Evolutionary conservation across 1,140 invertebrate species (phyloP).

Genomic region (Sipha flava): DNA sequence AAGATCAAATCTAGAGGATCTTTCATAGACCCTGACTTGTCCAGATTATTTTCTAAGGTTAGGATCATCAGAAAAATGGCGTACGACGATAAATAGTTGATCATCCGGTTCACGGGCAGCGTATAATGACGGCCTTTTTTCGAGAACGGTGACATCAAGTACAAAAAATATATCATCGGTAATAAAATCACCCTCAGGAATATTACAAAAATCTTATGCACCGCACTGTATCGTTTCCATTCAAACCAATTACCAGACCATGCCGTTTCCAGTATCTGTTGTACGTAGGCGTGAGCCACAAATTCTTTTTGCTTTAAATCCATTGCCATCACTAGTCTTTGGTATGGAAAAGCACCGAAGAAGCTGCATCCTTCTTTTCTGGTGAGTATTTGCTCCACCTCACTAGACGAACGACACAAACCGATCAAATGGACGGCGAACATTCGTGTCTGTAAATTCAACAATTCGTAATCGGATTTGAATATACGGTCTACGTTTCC

Average conservation of each 20-base stretch:
- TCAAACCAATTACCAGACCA: conserved; percentile 52
- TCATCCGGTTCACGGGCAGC: conserved; percentile 51
- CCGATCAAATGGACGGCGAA: background rate
- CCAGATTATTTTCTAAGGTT: conserved; percentile 49
- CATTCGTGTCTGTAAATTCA: background rate
- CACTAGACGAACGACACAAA: conserved; percentile 42
- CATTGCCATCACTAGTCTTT: conserved; percentile 58
- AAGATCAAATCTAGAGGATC: background rate
- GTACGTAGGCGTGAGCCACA: conserved; percentile 64
- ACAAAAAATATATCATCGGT: conserved; percentile 45
- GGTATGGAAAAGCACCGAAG: conserved; percentile 46
- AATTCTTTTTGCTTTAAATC: conserved; percentile 65
- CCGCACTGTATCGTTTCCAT: conserved; percentile 46
- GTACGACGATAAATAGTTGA: conserved; percentile 53
- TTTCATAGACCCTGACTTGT: conserved; percentile 46
- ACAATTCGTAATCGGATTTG: background rate
- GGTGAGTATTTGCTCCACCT: too few relatives aligned
- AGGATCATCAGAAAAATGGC: conserved; percentile 53
- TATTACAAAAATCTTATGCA: conserved; percentile 42
- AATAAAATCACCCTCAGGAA: conserved; percentile 45
- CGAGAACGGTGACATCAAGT: conserved; percentile 45
- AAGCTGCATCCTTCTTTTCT: conserved; percentile 44
- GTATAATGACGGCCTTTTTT: conserved; percentile 44
- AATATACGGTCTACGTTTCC: background rate
- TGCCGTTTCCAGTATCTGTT: conserved; percentile 48